Conservation (phyloP, 2,797 vertebrate genomes). For the Sebastes matsubarae region DNA sequence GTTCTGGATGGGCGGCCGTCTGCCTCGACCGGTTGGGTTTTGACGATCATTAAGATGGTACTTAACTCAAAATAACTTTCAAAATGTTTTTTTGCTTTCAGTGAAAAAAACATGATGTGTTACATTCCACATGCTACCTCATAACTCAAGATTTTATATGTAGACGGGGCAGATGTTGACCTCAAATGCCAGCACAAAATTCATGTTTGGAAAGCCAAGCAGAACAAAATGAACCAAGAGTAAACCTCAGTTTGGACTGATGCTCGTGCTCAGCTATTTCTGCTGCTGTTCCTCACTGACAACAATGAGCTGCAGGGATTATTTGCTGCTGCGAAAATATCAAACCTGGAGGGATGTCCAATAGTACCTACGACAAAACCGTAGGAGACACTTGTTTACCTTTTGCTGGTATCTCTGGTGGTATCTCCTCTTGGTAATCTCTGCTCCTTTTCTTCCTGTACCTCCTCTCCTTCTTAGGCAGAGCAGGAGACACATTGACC, state of each 20-base stretch:
- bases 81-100: neutral
- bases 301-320: neutral
- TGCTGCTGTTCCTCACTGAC: neutral
- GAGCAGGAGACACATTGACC: constrained; percentile 85
- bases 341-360: neutral
- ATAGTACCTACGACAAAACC: neutral
- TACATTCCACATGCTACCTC: neutral
- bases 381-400: constrained; percentile 71
- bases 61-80: neutral
- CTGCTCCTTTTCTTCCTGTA: constrained; percentile 86
- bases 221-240: neutral
- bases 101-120: neutral
- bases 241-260: neutral
- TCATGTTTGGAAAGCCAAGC: neutral
- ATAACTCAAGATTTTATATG: neutral
- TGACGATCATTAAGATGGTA: neutral
- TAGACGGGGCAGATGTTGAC: neutral
- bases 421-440: constrained; percentile 82
- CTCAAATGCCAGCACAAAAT: neutral
- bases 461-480: constrained; percentile 88
- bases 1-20: too few relatives aligned
- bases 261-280: neutral
- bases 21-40: too few relatives aligned
- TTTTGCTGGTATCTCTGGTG: constrained; percentile 95
- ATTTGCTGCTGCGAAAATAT: neutral